Base-by-base conservation (phyloP, 1,140 invertebrate genomes). In the Drosophila insularis region DNA sequence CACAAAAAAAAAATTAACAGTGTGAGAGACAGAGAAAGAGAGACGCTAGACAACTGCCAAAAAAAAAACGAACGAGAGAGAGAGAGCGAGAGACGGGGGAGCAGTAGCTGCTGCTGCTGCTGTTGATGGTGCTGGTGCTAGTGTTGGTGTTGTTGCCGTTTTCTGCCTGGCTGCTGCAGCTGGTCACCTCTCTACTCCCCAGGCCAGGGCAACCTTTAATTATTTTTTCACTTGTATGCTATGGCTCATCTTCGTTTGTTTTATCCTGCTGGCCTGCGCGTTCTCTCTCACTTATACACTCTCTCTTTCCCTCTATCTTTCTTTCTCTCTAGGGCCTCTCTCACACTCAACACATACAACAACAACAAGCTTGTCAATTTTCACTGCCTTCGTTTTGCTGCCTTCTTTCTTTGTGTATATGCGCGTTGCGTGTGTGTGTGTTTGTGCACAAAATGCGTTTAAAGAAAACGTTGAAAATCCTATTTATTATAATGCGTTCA, bases 161-260 rank as follows among this genome's bases (percentile, higher is more conserved):
- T 53, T 66, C 59, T 4, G 55, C 32, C 63, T 50, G 35, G 67
- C 21, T 66, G 58, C 65, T 71, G 68, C 61, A 54, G 53, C 53
- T 68, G 11, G 55, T 56, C 67, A 61, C 55, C 35, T 46, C 56
- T 50, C 69, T 68, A 56, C 55, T 59, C 14, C 65, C 43, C 56
- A 50, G 58, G 61, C 65, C 40, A 43, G 37, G 60, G 64, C 71
- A 81, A 81, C 80, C 68, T 84, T 86, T 87, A 81, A 86, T 87
- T 87, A 81, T 86, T 81, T 82, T 74, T 86, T 81, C 75, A 73
- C 75, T 82, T 75, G 55, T 87, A 71, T 67, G 78, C 81, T 85
- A 80, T 84, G 66, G 59, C 71, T 78, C 81, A 85, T 85, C 81
- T 86, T 86, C 74, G 66, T 78, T 79, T 81, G 54, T 71, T 81